A percentile compares a stretch with the other conserved stretches of the same genome.
Evolutionary conservation across 2,888 invertebrate species (phyloP).

Genomic region (Gnatocerus cornutus): DNA sequence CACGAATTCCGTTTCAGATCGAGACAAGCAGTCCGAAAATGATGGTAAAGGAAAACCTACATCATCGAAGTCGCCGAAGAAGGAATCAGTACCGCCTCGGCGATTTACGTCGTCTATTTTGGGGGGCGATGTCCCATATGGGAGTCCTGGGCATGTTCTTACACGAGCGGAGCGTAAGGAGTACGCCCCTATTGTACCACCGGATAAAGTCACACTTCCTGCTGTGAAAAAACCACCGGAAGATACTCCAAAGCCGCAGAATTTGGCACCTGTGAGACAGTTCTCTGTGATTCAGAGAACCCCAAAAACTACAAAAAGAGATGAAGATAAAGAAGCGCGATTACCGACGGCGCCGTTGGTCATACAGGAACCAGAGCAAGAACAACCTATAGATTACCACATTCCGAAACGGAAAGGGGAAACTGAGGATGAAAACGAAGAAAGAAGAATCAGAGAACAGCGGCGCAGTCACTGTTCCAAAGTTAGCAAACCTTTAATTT

Average conservation of each 20-base stretch:
- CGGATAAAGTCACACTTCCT: conserved; percentile 79
- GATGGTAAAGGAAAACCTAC: conserved; percentile 34
- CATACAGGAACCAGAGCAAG: conserved; percentile 69
- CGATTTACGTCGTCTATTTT: conserved; percentile 87
- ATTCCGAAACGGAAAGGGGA: conserved; percentile 87
- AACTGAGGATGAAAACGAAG: conserved; percentile 80
- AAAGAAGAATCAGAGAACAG: conserved; percentile 77
- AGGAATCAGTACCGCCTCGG: conserved; percentile 71
- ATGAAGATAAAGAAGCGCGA: conserved; percentile 65
- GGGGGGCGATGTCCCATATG: conserved; percentile 87
- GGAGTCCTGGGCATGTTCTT: conserved; percentile 85
- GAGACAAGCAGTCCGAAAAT: conserved; percentile 68
- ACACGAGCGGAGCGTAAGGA: conserved; percentile 88
- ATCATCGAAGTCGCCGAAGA: conserved; percentile 58
- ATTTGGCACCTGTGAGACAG: conserved; percentile 67
- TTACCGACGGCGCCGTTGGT: conserved; percentile 54
- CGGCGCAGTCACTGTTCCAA: conserved; percentile 80
- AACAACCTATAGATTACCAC: conserved; percentile 92
- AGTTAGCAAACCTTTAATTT: conserved; percentile 77
- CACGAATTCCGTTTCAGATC: conserved; percentile 57
- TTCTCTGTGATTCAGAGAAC: conserved; percentile 67
- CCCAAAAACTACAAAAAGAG: conserved; percentile 74
- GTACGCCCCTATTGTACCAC: conserved; percentile 76
- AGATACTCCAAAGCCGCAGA: conserved; percentile 64
- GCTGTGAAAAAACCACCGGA: conserved; percentile 76